Evolutionary conservation across 2,113 vertebrate genomes (phyloP).

Genomic region (Perognathus longimembris): DNA sequence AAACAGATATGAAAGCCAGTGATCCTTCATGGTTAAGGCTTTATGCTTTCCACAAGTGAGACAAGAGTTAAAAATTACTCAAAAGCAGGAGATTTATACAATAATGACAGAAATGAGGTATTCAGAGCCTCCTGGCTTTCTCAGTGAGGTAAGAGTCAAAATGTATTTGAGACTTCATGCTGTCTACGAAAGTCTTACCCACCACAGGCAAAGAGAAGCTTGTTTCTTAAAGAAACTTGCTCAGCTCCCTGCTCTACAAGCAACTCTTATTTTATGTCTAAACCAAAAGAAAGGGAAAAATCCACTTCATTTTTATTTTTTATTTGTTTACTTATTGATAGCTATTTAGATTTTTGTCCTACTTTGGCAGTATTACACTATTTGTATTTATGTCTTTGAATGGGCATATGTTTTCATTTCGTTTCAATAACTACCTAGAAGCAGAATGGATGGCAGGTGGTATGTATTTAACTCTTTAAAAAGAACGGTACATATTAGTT

Average conservation of each 20-base stretch:
- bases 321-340: too few relatives aligned
- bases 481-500: too few relatives aligned
- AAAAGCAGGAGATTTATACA: neutral
- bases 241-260: neutral
- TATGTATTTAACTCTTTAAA: too few relatives aligned
- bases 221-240: neutral
- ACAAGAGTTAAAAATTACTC: conserved; percentile 12
- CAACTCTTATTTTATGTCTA: neutral
- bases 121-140: neutral
- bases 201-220: neutral
- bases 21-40: neutral
- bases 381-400: too few relatives aligned
- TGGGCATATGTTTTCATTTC: too few relatives aligned
- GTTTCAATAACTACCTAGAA: too few relatives aligned
- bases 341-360: too few relatives aligned
- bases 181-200: neutral
- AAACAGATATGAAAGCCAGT: neutral
- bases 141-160: neutral
- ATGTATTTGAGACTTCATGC: conserved; percentile 8
- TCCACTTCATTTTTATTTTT: too few relatives aligned
- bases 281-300: neutral
- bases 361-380: too few relatives aligned
- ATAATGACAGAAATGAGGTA: neutral
- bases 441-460: too few relatives aligned
- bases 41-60: neutral